These are phyloP conservation scores for Orthosia gothica DNA, from an alignment of 2,888 invertebrate genomes.

Conservation along the genomic window DNA sequence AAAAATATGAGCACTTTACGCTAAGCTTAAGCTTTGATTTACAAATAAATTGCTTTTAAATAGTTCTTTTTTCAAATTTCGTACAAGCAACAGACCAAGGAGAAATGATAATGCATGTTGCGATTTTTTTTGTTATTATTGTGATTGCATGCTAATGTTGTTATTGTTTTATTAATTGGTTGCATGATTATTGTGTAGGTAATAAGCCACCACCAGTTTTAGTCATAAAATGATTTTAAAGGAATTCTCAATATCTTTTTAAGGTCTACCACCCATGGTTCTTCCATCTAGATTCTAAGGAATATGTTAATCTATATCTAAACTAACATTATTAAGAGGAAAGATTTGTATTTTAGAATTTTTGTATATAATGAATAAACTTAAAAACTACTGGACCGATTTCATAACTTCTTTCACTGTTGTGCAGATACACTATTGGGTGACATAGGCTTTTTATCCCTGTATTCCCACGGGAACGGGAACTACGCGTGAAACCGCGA, in stretches of 20 bases:
- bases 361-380: no score
- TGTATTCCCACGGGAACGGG: no score
- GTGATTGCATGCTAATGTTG: conserved; percentile 35
- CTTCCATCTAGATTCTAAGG: neutral
- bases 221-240: neutral
- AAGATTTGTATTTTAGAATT: no score
- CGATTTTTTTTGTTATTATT: conserved; percentile 79
- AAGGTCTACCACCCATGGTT: neutral
- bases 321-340: no score
- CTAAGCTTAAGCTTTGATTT: conserved; percentile 60
- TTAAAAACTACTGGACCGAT: no score
- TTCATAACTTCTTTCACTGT: no score
- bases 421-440: no score
- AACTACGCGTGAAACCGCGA: no score
- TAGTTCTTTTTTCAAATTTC: conserved; percentile 34
- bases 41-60: conserved; percentile 37
- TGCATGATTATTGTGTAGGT: conserved; percentile 11
- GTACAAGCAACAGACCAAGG: conserved; percentile 90
- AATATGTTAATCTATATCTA: neutral
- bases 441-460: no score
- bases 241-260: neutral
- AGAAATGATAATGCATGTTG: conserved; percentile 80
- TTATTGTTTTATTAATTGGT: conserved; percentile 29
- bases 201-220: conserved; percentile 21
- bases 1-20: conserved; percentile 13